Evolutionary conservation across 2,113 vertebrate genomes (phyloP).

Genomic region (Pimephales promelas): DNA sequence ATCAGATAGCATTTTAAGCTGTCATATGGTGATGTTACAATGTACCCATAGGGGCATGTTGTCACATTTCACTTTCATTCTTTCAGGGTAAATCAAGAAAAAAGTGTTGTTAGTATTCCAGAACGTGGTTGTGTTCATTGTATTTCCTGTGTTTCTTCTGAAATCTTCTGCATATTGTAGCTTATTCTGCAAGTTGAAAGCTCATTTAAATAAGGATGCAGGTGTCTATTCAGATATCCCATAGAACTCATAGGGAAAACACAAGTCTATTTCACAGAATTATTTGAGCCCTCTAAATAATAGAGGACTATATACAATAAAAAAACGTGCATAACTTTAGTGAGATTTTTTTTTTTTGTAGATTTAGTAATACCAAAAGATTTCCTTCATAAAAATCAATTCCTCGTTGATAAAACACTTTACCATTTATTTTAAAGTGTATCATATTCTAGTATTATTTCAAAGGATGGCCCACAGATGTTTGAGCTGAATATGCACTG

Average conservation of each 20-base stretch:
- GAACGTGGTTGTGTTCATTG: too few relatives aligned
- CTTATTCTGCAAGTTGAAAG: background rate
- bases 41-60: too few relatives aligned
- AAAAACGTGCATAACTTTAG: background rate
- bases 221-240: background rate
- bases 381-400: background rate
- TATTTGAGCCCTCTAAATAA: background rate
- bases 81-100: too few relatives aligned
- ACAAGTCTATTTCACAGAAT: background rate
- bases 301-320: background rate
- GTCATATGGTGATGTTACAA: too few relatives aligned
- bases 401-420: background rate
- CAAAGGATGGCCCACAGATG: background rate
- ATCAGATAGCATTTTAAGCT: too few relatives aligned
- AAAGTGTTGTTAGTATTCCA: too few relatives aligned
- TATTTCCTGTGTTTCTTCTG: too few relatives aligned
- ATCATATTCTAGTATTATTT: background rate
- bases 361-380: background rate
- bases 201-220: background rate
- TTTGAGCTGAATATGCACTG: conserved; percentile 3
- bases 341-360: background rate
- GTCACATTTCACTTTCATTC: too few relatives aligned
- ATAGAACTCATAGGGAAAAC: background rate
- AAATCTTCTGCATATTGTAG: background rate
- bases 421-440: background rate